Percentiles rank a stretch among this genome's conserved stretches.
phyloP scores from a whole-genome alignment of 1,140 invertebrate species.

The Melanaphis sacchari region DNA sequence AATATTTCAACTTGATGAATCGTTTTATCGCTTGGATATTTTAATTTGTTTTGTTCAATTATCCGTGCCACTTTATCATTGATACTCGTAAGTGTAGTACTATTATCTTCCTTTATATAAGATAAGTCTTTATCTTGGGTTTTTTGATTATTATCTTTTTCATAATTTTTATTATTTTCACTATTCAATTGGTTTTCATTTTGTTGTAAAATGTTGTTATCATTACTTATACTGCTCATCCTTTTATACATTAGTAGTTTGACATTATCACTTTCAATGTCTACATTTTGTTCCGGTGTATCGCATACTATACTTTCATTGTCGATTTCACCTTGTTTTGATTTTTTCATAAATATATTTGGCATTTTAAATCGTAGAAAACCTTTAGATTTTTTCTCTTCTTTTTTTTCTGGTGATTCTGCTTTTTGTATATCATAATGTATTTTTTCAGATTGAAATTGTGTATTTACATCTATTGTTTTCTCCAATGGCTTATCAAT shows the following conservation, averaged over 20 bases:
- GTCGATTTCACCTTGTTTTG: conserved; percentile 26
- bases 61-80: conserved; percentile 24
- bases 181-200: not conserved
- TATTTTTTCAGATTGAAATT: not conserved
- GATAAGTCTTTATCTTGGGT: not conserved
- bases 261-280: conserved; percentile 23
- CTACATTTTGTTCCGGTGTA: not conserved
- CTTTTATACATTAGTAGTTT: conserved; percentile 47
- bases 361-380: conserved; percentile 44
- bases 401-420: not conserved
- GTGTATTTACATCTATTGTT: too few species aligned
- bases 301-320: not conserved
- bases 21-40: not conserved
- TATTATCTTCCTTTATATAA: not conserved
- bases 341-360: conserved; percentile 49
- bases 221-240: not conserved
- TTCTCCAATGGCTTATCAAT: not conserved
- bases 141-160: not conserved
- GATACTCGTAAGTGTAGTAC: not conserved
- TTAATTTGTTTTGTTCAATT: conserved; percentile 28
- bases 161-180: not conserved
- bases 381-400: conserved; percentile 8
- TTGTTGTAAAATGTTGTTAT: not conserved
- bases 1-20: not conserved
- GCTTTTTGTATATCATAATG: not conserved